These are phyloP conservation scores for Diachasma alloeum DNA, from an alignment of 1,140 invertebrate genomes.

Conservation along the genomic window DNA sequence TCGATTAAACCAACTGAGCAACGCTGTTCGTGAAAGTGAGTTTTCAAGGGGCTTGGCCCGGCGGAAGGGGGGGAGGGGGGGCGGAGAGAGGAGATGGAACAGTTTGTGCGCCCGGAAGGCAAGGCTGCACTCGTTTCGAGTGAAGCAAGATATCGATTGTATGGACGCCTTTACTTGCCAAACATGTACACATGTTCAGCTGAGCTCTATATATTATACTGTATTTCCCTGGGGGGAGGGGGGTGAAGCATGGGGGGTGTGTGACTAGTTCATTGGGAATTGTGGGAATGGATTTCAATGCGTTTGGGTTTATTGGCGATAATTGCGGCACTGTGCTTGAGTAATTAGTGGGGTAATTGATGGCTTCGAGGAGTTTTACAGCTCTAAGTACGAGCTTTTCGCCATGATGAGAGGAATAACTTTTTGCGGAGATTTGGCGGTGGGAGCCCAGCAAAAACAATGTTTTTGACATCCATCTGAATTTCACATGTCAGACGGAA, in stretches of 20 bases:
- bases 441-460: too few species aligned
- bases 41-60: not conserved
- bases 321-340: not conserved
- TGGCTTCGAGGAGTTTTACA: not conserved
- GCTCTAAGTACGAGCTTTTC: not conserved
- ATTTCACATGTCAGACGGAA: too few species aligned
- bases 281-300: not conserved
- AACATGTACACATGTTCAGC: not conserved
- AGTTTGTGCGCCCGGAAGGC: not conserved
- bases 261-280: not conserved
- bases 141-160: not conserved
- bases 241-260: not conserved
- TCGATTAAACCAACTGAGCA: not conserved
- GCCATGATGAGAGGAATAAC: not conserved
- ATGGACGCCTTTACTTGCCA: not conserved
- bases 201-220: not conserved
- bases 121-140: not conserved
- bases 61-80: not conserved
- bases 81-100: not conserved
- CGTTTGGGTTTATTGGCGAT: not conserved
- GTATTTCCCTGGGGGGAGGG: not conserved
- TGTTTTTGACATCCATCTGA: too few species aligned
- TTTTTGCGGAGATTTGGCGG: not conserved
- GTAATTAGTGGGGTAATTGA: not conserved
- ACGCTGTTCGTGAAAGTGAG: not conserved